Conservation (phyloP, 1,140 invertebrate genomes). For the Chironomus striatipennis region DNA sequence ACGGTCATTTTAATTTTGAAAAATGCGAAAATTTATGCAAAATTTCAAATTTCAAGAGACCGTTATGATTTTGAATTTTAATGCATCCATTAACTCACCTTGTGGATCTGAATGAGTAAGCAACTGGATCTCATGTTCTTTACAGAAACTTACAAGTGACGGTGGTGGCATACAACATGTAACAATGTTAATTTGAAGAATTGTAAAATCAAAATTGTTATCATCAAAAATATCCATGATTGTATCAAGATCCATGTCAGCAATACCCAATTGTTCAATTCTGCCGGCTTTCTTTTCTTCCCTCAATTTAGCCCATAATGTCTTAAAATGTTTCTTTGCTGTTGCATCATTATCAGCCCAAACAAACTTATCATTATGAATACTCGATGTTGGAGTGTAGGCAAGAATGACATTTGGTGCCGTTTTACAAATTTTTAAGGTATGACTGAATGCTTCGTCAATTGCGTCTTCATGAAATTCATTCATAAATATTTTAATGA, state of each 20-base stretch:
- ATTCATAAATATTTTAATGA: neutral
- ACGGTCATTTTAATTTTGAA: no score
- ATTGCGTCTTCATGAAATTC: neutral
- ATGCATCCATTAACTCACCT: no score
- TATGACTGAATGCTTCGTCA: neutral
- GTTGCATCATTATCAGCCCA: slow-evolving; percentile 16
- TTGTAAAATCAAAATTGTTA: slow-evolving; percentile 77
- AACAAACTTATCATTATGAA: neutral
- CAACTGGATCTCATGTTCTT: slow-evolving; percentile 82
- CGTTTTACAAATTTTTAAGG: neutral
- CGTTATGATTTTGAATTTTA: no score
- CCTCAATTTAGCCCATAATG: slow-evolving; percentile 60
- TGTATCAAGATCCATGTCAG: slow-evolving; percentile 74
- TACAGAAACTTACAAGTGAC: slow-evolving; percentile 80
- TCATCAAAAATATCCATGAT: slow-evolving; percentile 69
- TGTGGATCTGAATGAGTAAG: slow-evolving; percentile 91
- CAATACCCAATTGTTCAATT: slow-evolving; percentile 70
- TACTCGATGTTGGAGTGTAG: neutral
- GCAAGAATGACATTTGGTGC: neutral
- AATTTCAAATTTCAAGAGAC: neutral
- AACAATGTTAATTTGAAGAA: slow-evolving; percentile 91
- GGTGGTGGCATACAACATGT: slow-evolving; percentile 93
- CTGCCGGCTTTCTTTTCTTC: slow-evolving; percentile 54
- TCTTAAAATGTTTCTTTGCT: neutral
- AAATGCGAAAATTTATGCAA: neutral